These are phyloP conservation scores for Drepana falcataria DNA, from an alignment of 2,888 invertebrate genomes.

Conservation along the genomic window DNA sequence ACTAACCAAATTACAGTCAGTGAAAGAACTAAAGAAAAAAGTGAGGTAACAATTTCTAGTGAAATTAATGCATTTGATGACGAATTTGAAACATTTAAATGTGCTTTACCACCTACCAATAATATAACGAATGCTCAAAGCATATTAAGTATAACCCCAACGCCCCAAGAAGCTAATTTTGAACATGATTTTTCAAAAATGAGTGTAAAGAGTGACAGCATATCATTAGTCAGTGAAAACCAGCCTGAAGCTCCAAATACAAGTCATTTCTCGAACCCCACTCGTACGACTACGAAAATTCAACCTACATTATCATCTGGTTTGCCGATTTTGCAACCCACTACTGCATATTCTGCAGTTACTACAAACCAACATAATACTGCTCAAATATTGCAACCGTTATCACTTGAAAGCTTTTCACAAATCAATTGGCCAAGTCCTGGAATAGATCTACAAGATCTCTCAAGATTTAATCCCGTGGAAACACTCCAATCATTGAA, in stretches of 20 bases:
- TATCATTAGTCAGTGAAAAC: slow-evolving; percentile 33
- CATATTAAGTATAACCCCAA: slow-evolving; percentile 21
- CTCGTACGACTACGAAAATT: slow-evolving; percentile 21
- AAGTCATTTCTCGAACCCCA: slow-evolving; percentile 21
- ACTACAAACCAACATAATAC: slow-evolving; percentile 40
- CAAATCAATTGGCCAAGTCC: slow-evolving; percentile 83
- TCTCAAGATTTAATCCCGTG: slow-evolving; percentile 71
- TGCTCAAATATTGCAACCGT: slow-evolving; percentile 69
- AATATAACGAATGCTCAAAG: slow-evolving; percentile 10
- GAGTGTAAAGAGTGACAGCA: slow-evolving; percentile 40
- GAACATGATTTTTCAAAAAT: slow-evolving; percentile 31
- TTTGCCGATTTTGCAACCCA: slow-evolving; percentile 46
- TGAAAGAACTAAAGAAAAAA: slow-evolving; percentile 4
- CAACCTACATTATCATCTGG: slow-evolving; percentile 15
- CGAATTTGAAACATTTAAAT: slow-evolving; percentile 71
- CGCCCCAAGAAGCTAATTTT: slow-evolving; percentile 24
- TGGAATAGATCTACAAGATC: slow-evolving; percentile 73
- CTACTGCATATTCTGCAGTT: slow-evolving; percentile 24
- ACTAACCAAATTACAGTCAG: slow-evolving; percentile 9
- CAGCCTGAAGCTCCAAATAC: slow-evolving; percentile 32
- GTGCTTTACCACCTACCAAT: slow-evolving; percentile 44
- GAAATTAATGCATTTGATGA: slow-evolving; percentile 40
- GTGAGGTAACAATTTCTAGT: slow-evolving; percentile 9
- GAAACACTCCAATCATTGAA: slow-evolving; percentile 67
- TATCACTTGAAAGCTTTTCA: slow-evolving; percentile 70